Percentiles rank a stretch among this genome's conserved stretches.
Evolutionary conservation across 2,797 vertebrate species (phyloP).

Genomic region (Syngnathus acus): DNA sequence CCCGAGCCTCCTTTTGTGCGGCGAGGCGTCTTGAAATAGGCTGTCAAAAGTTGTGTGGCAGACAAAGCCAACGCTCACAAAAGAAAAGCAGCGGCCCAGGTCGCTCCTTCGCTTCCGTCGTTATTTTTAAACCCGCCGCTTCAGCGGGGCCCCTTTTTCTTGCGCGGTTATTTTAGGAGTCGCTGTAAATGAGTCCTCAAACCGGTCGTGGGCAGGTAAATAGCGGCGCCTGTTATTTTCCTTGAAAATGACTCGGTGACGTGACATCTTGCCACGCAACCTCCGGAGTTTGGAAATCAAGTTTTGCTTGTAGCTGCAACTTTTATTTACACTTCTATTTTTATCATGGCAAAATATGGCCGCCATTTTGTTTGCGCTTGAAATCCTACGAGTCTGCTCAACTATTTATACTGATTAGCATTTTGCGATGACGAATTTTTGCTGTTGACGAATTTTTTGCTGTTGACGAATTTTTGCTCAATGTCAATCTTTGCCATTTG

Average conservation of each 20-base stretch:
- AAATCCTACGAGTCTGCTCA: too few relatives aligned
- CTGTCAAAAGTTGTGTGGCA: conserved; percentile 57
- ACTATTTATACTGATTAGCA: background rate
- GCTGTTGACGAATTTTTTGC: too few relatives aligned
- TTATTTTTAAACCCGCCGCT: conserved; percentile 65
- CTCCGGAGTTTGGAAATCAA: conserved; percentile 21
- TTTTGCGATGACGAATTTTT: too few relatives aligned
- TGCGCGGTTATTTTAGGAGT: conserved; percentile 58
- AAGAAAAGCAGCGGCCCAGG: conserved; percentile 29
- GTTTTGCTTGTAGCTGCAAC: conserved; percentile 13
- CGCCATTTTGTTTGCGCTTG: too few relatives aligned
- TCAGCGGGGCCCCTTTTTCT: conserved; percentile 50
- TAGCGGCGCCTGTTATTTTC: conserved; percentile 54
- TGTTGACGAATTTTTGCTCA: too few relatives aligned
- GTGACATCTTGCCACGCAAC: too few relatives aligned
- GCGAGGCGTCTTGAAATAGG: conserved; percentile 62
- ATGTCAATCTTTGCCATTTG: too few relatives aligned
- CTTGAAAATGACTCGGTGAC: conserved; percentile 42
- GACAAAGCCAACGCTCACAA: conserved; percentile 31
- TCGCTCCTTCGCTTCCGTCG: conserved; percentile 40
- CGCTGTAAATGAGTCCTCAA: conserved; percentile 59
- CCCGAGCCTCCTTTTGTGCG: conserved; percentile 33
- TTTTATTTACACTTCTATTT: conserved; percentile 1
- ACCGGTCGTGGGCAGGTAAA: conserved; percentile 67
- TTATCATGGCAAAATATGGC: too few relatives aligned